Percentiles rank a stretch among this genome's conserved stretches.
Conservation (phyloP, 2,797 vertebrate genomes). For the Holocentrus rufus region DNA sequence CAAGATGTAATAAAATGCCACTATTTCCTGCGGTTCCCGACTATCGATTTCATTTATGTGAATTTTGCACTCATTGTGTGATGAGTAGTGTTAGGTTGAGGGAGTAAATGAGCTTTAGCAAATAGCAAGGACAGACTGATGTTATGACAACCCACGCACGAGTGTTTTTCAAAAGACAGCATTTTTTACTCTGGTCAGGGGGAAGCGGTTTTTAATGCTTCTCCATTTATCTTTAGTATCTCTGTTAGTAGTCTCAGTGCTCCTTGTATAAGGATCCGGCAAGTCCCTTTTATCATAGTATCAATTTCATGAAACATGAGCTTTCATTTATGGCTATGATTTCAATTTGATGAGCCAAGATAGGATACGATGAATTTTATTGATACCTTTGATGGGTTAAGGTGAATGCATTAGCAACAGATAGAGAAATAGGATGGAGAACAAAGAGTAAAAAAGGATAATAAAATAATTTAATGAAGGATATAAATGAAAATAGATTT, state of each 20-base stretch:
- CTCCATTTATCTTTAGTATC: constrained; percentile 32
- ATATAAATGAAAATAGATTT: background rate
- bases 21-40: background rate
- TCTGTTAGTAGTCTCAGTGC: constrained; percentile 1
- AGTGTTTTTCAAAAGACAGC: constrained; percentile 44
- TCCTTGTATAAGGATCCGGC: background rate
- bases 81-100: constrained; percentile 13
- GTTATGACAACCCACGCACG: constrained; percentile 26
- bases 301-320: constrained; percentile 4
- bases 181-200: constrained; percentile 32
- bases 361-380: constrained; percentile 2
- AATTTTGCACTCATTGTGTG: background rate
- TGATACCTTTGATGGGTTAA: background rate
- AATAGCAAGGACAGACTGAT: constrained; percentile 43
- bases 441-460: background rate
- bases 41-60: constrained; percentile 14
- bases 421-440: background rate
- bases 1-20: constrained; percentile 7
- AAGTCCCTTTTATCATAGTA: constrained; percentile 3
- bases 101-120: constrained; percentile 42
- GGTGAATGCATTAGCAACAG: background rate
- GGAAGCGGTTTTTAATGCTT: constrained; percentile 30
- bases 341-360: background rate
- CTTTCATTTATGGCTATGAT: constrained; percentile 15
- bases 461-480: background rate